These are phyloP conservation scores for Folsomia candida DNA, from an alignment of 2,888 invertebrate genomes.

Conservation along the genomic window DNA sequence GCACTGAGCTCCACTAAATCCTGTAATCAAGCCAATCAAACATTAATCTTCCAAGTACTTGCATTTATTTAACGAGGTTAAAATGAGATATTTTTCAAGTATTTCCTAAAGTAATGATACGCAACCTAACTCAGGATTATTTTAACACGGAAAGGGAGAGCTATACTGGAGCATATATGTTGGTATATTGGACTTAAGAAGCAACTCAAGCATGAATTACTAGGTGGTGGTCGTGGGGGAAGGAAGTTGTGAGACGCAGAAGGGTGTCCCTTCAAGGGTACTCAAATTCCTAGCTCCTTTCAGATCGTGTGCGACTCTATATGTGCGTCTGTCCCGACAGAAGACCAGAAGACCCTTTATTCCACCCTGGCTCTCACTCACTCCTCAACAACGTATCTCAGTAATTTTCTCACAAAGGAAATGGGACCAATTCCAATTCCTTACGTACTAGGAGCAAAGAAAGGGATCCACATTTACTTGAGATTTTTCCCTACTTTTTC, in stretches of 20 bases:
- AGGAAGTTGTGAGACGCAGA: constrained; percentile 28
- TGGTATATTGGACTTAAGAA: not conserved
- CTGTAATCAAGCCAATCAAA: constrained; percentile 56
- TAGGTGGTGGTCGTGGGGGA: not conserved
- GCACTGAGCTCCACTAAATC: constrained; percentile 84
- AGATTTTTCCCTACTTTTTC: not conserved
- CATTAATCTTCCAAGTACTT: not conserved
- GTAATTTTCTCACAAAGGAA: not conserved
- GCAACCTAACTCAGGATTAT: not conserved
- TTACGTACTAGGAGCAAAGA: not conserved
- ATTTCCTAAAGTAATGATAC: no score
- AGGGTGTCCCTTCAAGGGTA: constrained; percentile 36
- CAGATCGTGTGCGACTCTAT: not conserved
- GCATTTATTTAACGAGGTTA: no score
- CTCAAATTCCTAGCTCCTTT: constrained; percentile 27
- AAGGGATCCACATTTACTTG: not conserved
- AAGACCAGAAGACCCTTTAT: not conserved
- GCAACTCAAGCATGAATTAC: not conserved
- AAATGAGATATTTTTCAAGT: no score
- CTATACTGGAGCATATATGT: not conserved
- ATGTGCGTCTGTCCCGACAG: not conserved
- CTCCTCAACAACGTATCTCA: not conserved
- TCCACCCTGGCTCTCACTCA: not conserved
- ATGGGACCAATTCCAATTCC: not conserved
- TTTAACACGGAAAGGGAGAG: not conserved